Percentiles rank a stretch among this genome's conserved stretches.
Conservation (phyloP, 2,113 vertebrate genomes). For the Rhabdomys dilectus region DNA sequence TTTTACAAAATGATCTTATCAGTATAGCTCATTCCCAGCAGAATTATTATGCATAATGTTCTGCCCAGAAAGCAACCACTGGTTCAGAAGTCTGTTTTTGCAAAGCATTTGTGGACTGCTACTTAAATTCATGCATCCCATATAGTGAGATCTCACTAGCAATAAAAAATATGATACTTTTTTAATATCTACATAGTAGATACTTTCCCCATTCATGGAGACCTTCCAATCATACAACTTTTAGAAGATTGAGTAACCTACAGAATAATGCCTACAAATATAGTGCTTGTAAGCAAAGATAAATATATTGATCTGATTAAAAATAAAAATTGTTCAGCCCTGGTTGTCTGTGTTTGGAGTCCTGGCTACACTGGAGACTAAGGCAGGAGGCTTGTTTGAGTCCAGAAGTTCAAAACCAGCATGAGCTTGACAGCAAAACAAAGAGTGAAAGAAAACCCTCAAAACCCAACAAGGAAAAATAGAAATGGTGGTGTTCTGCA, state of each 20-base stretch:
- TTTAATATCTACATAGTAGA: not conserved
- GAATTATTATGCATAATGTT: not conserved
- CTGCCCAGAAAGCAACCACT: not conserved
- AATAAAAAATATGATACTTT: not conserved
- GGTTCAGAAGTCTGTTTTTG: constrained; percentile 26
- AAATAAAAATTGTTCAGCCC: not conserved
- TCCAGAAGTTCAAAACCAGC: not conserved
- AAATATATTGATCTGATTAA: not conserved
- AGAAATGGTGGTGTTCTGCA: not conserved
- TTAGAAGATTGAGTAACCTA: not conserved
- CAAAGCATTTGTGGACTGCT: not conserved
- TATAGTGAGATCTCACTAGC: not conserved
- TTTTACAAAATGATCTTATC: not conserved
- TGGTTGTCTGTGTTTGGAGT: not conserved
- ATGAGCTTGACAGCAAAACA: not conserved
- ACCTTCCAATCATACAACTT: not conserved
- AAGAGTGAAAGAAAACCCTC: not conserved
- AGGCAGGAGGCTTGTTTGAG: not conserved
- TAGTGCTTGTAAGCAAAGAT: not conserved
- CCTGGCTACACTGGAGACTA: not conserved
- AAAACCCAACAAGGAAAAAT: not conserved
- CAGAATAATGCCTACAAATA: not conserved
- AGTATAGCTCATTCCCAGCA: not conserved
- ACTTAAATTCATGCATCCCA: not conserved
- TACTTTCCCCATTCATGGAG: not conserved